Conservation (phyloP, 2,888 invertebrate genomes). For the Agonum fuliginosum region DNA sequence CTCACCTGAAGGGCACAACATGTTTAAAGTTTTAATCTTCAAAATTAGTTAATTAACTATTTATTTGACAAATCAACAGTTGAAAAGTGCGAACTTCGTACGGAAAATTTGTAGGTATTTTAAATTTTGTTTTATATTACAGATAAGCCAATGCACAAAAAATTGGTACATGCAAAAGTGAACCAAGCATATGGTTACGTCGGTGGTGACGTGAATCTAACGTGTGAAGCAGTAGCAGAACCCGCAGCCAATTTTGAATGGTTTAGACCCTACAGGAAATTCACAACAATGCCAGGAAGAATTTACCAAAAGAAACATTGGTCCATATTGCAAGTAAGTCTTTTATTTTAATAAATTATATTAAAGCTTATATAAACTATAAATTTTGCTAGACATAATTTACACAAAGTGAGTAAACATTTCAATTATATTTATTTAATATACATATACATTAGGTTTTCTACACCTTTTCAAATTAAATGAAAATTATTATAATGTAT, state of each 20-base stretch:
- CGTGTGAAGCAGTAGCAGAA: conserved; percentile 87
- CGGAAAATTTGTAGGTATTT: too few species aligned
- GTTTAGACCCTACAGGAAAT: conserved; percentile 71
- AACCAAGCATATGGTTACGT: conserved; percentile 73
- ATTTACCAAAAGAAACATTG: conserved; percentile 68
- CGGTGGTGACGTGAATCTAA: conserved; percentile 76
- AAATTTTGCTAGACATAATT: background rate
- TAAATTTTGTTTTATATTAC: conserved; percentile 4
- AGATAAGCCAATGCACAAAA: conserved; percentile 63
- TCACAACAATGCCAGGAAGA: conserved; percentile 63
- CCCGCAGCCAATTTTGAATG: conserved; percentile 74
- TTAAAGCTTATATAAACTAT: background rate
- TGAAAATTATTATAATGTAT: too few species aligned
- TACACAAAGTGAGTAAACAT: too few species aligned
- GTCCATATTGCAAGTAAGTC: conserved; percentile 68
- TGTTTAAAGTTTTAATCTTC: too few species aligned
- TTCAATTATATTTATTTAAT: too few species aligned
- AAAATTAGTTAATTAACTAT: too few species aligned
- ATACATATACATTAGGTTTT: too few species aligned
- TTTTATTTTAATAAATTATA: background rate
- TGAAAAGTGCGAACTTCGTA: too few species aligned
- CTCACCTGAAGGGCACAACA: too few species aligned
- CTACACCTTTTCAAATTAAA: too few species aligned
- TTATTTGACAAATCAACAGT: too few species aligned
- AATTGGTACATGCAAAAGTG: conserved; percentile 66